These are phyloP conservation scores for Ptychochromis oligacanthus DNA, from an alignment of 2,113 vertebrate species.

Conservation along the genomic window DNA sequence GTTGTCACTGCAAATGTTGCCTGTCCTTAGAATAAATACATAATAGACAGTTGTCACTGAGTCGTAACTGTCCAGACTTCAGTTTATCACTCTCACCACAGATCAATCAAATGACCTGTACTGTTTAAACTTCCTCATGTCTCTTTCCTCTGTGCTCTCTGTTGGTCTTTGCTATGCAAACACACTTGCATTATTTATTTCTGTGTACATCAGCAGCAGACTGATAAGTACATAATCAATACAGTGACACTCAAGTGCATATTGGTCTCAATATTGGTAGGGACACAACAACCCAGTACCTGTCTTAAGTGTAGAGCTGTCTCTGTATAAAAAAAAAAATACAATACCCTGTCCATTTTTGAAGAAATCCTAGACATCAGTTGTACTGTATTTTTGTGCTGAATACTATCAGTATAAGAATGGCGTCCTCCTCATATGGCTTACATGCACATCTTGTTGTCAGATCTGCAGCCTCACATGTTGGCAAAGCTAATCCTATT, in stretches of 20 bases:
- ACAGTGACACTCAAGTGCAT: neutral
- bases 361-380: neutral
- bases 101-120: neutral
- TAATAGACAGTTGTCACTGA: neutral
- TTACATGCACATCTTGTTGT: neutral
- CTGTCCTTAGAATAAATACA: neutral
- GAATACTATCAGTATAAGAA: neutral
- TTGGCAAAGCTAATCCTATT: neutral
- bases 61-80: neutral
- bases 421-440: neutral
- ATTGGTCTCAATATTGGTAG: neutral
- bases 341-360: neutral
- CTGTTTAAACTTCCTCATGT: neutral
- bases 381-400: rapidly evolving
- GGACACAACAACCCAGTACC: neutral
- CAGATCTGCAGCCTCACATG: neutral
- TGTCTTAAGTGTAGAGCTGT: neutral
- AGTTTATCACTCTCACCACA: neutral
- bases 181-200: slow-evolving; percentile 49
- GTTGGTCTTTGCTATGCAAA: neutral
- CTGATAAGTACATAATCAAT: slow-evolving; percentile 8
- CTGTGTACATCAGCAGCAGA: slow-evolving; percentile 8
- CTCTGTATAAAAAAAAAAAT: neutral
- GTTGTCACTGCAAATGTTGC: neutral
- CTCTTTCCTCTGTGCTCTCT: neutral